phyloP scores from a whole-genome alignment of 1,140 invertebrate species.

The Acromyrmex echinatior region DNA sequence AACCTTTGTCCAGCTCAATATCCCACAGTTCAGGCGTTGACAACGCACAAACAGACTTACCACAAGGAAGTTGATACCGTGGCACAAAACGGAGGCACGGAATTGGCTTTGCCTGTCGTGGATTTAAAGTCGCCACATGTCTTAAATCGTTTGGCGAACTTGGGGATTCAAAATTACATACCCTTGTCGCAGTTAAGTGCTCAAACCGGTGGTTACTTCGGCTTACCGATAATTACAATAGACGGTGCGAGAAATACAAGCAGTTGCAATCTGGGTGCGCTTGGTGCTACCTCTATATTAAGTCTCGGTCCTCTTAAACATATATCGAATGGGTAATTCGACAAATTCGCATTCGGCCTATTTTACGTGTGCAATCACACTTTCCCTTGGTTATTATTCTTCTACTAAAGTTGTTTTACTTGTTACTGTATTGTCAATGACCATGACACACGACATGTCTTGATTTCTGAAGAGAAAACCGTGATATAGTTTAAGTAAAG shows the following conservation, averaged over 20 bases:
- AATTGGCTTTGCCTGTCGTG: conserved; percentile 91
- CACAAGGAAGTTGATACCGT: conserved; percentile 87
- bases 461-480: conserved; percentile 14
- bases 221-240: conserved; percentile 91
- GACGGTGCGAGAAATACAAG: conserved; percentile 89
- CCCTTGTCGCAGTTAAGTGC: conserved; percentile 90
- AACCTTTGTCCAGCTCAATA: conserved; percentile 91
- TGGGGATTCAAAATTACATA: conserved; percentile 92
- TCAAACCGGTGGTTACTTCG: conserved; percentile 89
- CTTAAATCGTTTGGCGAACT: conserved; percentile 88
- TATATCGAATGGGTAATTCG: conserved; percentile 87
- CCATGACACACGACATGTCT: conserved; percentile 25
- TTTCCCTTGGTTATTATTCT: not conserved
- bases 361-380: conserved; percentile 38
- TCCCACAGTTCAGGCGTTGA: conserved; percentile 89
- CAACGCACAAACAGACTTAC: conserved; percentile 90
- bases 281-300: conserved; percentile 90
- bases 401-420: conserved; percentile 13
- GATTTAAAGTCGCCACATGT: conserved; percentile 90
- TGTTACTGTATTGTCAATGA: conserved; percentile 37
- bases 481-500: conserved; percentile 53
- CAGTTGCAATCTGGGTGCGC: conserved; percentile 88
- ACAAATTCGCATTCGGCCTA: conserved; percentile 50
- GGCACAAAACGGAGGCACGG: conserved; percentile 84
- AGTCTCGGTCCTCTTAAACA: conserved; percentile 91